Base-by-base conservation (phyloP, 2,888 invertebrate genomes). In the Cepaea hortensis region DNA sequence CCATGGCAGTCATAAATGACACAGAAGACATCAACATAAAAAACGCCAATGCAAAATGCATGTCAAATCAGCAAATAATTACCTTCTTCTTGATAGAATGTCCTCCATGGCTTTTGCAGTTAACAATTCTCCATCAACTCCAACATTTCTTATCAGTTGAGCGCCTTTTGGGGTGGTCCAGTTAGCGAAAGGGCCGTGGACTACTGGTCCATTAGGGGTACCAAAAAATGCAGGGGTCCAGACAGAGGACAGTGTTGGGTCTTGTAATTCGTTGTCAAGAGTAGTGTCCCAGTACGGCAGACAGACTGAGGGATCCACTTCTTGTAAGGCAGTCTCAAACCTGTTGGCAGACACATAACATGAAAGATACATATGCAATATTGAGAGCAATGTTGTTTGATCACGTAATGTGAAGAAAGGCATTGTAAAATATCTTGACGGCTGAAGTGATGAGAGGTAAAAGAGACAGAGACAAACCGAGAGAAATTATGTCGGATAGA, bases 211-310 rank as follows among this genome's bases (percentile, higher is more conserved):
- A 55, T 91, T 89, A 0, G 90, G 90, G 55, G 89, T 90, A 11
- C 92, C 92, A 9, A 92, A 82, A 81, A 92, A 92, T 0, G 88
- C 88, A 3, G 90, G 87, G 11, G 91, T 90, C 90, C 91, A 93
- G 18, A 93, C 70, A 35, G 90, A 87, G 3, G 93, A 93, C 61
- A 88, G 85, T 1, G 88, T 86, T 0, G 92, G 91, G 84, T 91
- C 88, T 1, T 80, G 87, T 70, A 92, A 87, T 15, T 89, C 88
- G 35, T 88, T 88, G 86, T 92, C 92, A 50, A 92, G 81, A 7
- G 91, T 90, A 9, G 91, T 91, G 87, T 92, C 92, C 92, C 92
- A 92, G 88, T 91, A 93, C 1, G 93, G 93, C 9, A 93, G 65
- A 11, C 92, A 91, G 0, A 92, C 91, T 3, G 87, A 86, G 0